phyloP scores from a whole-genome alignment of 2,888 invertebrate genomes.

The Caenorhabditis virilis region DNA sequence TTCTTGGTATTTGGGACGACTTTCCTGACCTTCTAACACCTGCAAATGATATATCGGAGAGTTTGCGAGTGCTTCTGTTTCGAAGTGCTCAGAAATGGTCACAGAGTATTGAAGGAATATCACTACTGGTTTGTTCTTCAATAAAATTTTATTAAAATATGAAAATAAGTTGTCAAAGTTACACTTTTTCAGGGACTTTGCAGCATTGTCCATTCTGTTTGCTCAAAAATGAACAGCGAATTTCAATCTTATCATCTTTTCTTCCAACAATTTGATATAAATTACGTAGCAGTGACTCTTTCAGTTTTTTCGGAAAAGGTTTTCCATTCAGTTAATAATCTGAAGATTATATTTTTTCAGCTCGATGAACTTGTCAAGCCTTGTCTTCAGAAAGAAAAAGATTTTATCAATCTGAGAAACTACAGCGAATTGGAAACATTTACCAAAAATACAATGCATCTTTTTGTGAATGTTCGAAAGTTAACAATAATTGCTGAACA shows the following conservation, averaged over 20 bases:
- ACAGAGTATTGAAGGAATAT: conserved; percentile 12
- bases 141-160: neutral
- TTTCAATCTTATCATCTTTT: conserved; percentile 32
- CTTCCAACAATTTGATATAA: conserved; percentile 44
- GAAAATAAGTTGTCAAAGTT: neutral
- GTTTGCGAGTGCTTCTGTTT: conserved; percentile 27
- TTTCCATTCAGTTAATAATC: neutral
- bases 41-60: conserved; percentile 17
- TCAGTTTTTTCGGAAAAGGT: neutral
- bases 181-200: conserved; percentile 11
- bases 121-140: conserved; percentile 4
- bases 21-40: conserved; percentile 18
- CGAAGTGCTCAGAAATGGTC: conserved; percentile 20
- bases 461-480: conserved; percentile 24
- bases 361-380: conserved; percentile 8
- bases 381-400: conserved; percentile 13
- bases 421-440: conserved; percentile 29
- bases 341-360: conserved; percentile 1
- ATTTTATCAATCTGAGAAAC: conserved; percentile 19
- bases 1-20: conserved; percentile 40
- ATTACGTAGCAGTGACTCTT: conserved; percentile 21
- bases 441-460: conserved; percentile 39
- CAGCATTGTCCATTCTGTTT: conserved; percentile 11
- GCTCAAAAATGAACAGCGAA: conserved; percentile 19
- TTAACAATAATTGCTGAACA: neutral